Conservation (phyloP, 2,888 invertebrate genomes). For the Dermolepida albohirtum region DNA sequence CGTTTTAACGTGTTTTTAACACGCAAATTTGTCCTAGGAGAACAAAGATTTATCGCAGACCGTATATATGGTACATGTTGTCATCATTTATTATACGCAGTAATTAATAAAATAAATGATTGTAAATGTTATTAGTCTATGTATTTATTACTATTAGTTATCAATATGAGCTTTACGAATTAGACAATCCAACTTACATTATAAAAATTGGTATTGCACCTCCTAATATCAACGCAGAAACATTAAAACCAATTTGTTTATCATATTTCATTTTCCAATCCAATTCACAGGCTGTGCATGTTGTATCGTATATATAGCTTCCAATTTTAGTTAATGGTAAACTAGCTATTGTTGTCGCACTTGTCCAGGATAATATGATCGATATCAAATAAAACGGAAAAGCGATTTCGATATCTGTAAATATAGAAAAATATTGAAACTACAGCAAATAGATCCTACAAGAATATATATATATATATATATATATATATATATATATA, state of each 20-base stretch:
- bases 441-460: too few relatives aligned
- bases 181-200: constrained; percentile 63
- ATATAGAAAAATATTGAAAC: constrained; percentile 13
- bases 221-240: constrained; percentile 65
- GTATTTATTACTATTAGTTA: too few relatives aligned
- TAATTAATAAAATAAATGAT: too few relatives aligned
- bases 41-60: too few relatives aligned
- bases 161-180: too few relatives aligned
- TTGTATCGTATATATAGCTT: constrained; percentile 67
- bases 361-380: constrained; percentile 66
- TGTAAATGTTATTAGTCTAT: too few relatives aligned
- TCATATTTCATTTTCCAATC: constrained; percentile 67
- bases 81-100: too few relatives aligned
- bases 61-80: too few relatives aligned
- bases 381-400: constrained; percentile 66
- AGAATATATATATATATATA: too few relatives aligned
- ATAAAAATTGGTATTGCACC: constrained; percentile 65
- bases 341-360: constrained; percentile 64
- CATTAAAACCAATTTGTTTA: constrained; percentile 65
- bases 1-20: too few relatives aligned
- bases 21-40: too few relatives aligned
- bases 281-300: constrained; percentile 66
- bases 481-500: too few relatives aligned
- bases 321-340: constrained; percentile 68
- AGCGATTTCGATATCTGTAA: constrained; percentile 66